phyloP scores from a whole-genome alignment of 1,140 invertebrate species.

The Drosophila ercepeae region DNA sequence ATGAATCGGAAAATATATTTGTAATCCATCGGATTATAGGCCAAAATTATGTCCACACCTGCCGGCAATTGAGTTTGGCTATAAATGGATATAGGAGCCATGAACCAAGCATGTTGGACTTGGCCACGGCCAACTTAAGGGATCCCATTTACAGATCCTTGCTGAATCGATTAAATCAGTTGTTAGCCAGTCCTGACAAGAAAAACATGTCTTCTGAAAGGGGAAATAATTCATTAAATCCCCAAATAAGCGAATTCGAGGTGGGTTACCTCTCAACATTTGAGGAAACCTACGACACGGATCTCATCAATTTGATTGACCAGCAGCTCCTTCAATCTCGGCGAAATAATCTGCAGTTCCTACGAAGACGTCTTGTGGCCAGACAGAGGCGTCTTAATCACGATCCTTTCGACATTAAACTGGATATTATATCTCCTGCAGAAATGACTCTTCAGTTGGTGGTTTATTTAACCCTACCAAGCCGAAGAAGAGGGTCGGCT shows the following conservation, averaged over 20 bases:
- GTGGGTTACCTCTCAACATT: slow-evolving; percentile 43
- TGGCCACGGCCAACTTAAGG: slow-evolving; percentile 51
- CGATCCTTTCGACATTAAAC: slow-evolving; percentile 56
- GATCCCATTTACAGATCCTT: slow-evolving; percentile 62
- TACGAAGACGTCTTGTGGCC: slow-evolving; percentile 74
- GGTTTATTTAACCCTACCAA: slow-evolving; percentile 33
- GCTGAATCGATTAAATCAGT: slow-evolving; percentile 20
- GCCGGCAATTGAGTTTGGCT: slow-evolving; percentile 27
- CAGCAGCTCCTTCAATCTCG: slow-evolving; percentile 62
- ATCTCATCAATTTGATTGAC: slow-evolving; percentile 69
- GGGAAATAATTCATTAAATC: background rate
- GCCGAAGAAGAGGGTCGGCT: slow-evolving; percentile 24
- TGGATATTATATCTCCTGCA: slow-evolving; percentile 32
- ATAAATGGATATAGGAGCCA: slow-evolving; percentile 33
- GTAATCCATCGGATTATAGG: slow-evolving; percentile 23
- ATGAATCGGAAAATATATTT: background rate
- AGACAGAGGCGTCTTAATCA: slow-evolving; percentile 87
- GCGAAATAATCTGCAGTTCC: slow-evolving; percentile 63
- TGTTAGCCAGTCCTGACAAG: slow-evolving; percentile 11
- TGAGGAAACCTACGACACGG: slow-evolving; percentile 37
- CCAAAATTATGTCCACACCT: slow-evolving; percentile 33
- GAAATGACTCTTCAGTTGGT: slow-evolving; percentile 71
- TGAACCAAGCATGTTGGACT: slow-evolving; percentile 40
- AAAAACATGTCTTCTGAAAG: background rate
- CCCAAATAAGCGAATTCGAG: background rate